Evolutionary conservation across 1,140 invertebrate genomes (phyloP), one percentile per base, ranked within the genome.

Genomic region (Leptoteleia sp.): DNA sequence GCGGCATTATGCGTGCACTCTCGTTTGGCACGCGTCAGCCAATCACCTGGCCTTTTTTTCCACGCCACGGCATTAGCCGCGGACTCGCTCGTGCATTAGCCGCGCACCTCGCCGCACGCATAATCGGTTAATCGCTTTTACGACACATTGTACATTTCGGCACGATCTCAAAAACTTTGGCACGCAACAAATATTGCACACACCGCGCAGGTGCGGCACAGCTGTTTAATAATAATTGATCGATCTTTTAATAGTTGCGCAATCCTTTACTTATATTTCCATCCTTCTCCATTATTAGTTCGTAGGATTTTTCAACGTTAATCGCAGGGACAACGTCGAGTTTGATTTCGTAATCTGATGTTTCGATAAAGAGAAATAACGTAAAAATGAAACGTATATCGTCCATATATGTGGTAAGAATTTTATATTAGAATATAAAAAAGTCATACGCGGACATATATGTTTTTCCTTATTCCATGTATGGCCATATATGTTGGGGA

Each of bases 21-120:
- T 61, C 45, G 64, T 73, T 73, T 65, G 70, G 68, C 59, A 59
- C 62, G 76, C 64, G 68, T 77, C 68, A 75, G 47, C 76, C 80
- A 77, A 81, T 81, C 80, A 75, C 73, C 77, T 77, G 73, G 70
- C n/a, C 48, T 54, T 67, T 62, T 65, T 62, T 64, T 59, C 35
- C 42, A 29, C 42, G 38, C 55, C 33, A 4, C 43, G 19, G 45
- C 13, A 59, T 50, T 59, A 57, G 65, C 17, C 35, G 33, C 43
- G 33, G n/a, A n/a, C n/a, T n/a, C n/a, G 9, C 19, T 61, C 25
- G 35, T 48, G 37, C 35, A 76, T 76, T 81, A 72, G 31, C 22
- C 19, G 31, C 42, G n/a, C n/a, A n/a, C n/a, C n/a, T n/a, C 45
- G 40, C 45, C 50, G 45, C 45, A 50, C 61, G 38, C 65, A 64